These are phyloP conservation scores for Calidris pygmaea DNA, from an alignment of 2,113 vertebrate species.

Conservation along the genomic window DNA sequence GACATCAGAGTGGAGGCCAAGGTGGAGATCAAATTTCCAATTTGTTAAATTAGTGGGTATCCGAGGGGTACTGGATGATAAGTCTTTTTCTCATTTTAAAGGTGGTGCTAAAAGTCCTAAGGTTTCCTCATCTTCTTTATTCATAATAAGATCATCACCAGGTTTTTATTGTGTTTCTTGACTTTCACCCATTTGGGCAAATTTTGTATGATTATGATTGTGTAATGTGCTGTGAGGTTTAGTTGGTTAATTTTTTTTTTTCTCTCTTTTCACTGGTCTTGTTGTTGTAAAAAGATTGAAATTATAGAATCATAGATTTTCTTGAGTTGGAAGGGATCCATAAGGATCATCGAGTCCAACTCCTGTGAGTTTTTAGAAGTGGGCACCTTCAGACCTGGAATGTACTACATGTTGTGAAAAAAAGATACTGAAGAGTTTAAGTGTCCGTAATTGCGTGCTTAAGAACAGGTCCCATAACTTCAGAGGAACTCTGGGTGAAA, in stretches of 20 bases:
- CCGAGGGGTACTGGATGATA: neutral
- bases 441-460: neutral
- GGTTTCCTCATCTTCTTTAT: conserved; percentile 43
- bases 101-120: conserved; percentile 39
- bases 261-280: neutral
- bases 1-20: neutral
- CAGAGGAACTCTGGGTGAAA: neutral
- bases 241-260: neutral
- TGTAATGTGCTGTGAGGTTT: rapidly evolving
- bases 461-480: neutral
- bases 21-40: conserved; percentile 52
- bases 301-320: neutral
- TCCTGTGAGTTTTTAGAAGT: neutral
- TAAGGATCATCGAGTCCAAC: neutral
- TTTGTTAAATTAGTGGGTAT: conserved; percentile 12
- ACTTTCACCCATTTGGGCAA: neutral
- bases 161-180: neutral
- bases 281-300: neutral
- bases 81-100: conserved; percentile 57
- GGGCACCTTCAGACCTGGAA: neutral
- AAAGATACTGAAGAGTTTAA: neutral
- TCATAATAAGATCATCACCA: neutral
- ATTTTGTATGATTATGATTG: neutral
- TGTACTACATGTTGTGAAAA: neutral
- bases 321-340: neutral